Evolutionary conservation across 2,888 invertebrate genomes (phyloP).

Genomic region (Augochlorella aurata): DNA sequence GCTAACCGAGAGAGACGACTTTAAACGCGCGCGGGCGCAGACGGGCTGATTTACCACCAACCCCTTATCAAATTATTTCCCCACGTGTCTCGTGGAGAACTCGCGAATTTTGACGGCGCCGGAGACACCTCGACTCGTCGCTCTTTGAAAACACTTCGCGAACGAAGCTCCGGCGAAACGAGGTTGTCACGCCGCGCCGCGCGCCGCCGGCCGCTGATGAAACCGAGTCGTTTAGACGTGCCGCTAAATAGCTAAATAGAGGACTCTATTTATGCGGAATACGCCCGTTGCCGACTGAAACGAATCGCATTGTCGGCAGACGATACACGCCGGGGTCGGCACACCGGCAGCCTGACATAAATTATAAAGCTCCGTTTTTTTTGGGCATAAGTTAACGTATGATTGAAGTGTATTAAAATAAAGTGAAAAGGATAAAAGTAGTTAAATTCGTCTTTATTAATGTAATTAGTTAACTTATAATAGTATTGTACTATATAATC

Average conservation of each 20-base stretch:
- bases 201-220: background rate
- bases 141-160: background rate
- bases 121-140: background rate
- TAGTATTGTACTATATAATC: too few species aligned
- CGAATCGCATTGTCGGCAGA: background rate
- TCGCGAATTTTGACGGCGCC: background rate
- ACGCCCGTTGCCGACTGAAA: too few species aligned
- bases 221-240: background rate
- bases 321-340: too few species aligned
- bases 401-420: too few species aligned
- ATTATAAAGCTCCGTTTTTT: too few species aligned
- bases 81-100: background rate
- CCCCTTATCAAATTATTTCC: slow-evolving; percentile 27
- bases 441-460: too few species aligned
- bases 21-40: background rate
- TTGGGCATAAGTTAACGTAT: too few species aligned
- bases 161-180: background rate
- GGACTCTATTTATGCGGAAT: background rate
- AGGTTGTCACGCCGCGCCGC: slow-evolving; percentile 2
- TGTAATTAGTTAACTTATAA: too few species aligned
- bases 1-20: slow-evolving; percentile 13
- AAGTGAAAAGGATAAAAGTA: too few species aligned
- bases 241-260: background rate
- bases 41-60: background rate
- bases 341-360: too few species aligned